Percentiles rank a stretch among this genome's conserved stretches.
phyloP scores from a whole-genome alignment of 1,140 invertebrate genomes.

The Drosophila bifasciata region DNA sequence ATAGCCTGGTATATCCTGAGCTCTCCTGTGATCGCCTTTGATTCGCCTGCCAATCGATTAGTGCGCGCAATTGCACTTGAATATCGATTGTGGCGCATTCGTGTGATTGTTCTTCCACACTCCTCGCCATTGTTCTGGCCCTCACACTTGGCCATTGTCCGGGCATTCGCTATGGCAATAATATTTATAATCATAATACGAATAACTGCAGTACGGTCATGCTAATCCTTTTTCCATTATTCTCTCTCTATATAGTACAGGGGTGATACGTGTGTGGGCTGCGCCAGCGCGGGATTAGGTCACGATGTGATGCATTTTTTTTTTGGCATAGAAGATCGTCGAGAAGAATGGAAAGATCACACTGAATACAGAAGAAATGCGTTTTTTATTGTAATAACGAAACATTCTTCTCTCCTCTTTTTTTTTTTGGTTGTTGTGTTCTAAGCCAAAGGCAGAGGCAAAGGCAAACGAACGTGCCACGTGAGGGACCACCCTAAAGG shows the following conservation, averaged over 20 bases:
- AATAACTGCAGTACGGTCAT: conserved; percentile 34
- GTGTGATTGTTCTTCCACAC: conserved; percentile 39
- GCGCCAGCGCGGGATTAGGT: conserved; percentile 67
- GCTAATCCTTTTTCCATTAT: conserved; percentile 70
- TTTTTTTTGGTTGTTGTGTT: conserved; percentile 10
- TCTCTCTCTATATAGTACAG: too few relatives aligned
- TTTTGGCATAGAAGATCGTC: conserved; percentile 46
- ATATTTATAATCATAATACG: conserved; percentile 21
- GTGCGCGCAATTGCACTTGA: conserved; percentile 74
- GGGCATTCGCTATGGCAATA: conserved; percentile 63
- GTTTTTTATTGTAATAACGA: conserved; percentile 75
- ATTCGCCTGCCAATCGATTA: conserved; percentile 63
- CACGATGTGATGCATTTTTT: conserved; percentile 49
- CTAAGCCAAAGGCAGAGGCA: conserved; percentile 12
- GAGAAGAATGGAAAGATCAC: not conserved
- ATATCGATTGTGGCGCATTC: conserved; percentile 71
- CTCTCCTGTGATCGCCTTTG: not conserved
- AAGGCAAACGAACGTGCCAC: conserved; percentile 69
- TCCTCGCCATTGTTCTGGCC: conserved; percentile 30
- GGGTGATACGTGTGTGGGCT: conserved; percentile 74
- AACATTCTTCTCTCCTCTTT: conserved; percentile 17
- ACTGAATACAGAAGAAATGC: conserved; percentile 42
- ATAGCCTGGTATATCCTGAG: too few relatives aligned
- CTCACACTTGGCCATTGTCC: conserved; percentile 72
- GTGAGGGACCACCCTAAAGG: conserved; percentile 63